Base-by-base conservation (phyloP, 1,140 invertebrate genomes). In the Vanessa tameamea region DNA sequence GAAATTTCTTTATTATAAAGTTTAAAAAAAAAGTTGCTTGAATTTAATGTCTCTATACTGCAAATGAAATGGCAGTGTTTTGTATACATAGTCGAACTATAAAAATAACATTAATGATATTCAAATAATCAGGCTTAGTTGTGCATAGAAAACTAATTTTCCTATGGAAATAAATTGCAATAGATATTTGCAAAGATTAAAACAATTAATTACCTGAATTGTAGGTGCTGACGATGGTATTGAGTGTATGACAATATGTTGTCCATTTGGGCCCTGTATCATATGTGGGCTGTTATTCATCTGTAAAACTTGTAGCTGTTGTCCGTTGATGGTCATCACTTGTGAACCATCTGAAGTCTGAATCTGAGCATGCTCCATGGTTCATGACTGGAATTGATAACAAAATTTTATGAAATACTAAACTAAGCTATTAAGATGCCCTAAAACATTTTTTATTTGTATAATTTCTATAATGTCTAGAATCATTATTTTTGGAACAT, bases 221-320 rank as follows among this genome's bases (percentile, higher is more conserved):
- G 91, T 77, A 14, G 86, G 84, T 14, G 82, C 82, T 7, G 81
- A 78, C 1, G 87, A 78, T 3, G 88, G 92, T 77, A 93, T 89
- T 14, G 91, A 76, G 73, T 93, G 92, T 0, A 93, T 89, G 43
- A 93, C 87, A 71, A 93, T 93, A 70, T 93, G 92, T 67, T 93
- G 92, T 2, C 92, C 92, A 64, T 92, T 92, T 14, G 92, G 90
- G 0, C 90, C 90, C 72, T 92, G 92, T 61, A 93, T 87, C 84
- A 93, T 89, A 64, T 93, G 92, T 7, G 89, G 85, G 5, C 80
- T 71, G 55, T 87, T 89, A 64, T 88, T 92, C 91, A 93, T 93
- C 73, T 93, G 92, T 43, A 93, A 47, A 7, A 93, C 92, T 76
- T 93, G 92, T 16, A 93, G 73, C 71, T 93, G 92, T 70, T 93